phyloP scores from a whole-genome alignment of 2,888 invertebrate species.

The Andrena haemorrhoa region DNA sequence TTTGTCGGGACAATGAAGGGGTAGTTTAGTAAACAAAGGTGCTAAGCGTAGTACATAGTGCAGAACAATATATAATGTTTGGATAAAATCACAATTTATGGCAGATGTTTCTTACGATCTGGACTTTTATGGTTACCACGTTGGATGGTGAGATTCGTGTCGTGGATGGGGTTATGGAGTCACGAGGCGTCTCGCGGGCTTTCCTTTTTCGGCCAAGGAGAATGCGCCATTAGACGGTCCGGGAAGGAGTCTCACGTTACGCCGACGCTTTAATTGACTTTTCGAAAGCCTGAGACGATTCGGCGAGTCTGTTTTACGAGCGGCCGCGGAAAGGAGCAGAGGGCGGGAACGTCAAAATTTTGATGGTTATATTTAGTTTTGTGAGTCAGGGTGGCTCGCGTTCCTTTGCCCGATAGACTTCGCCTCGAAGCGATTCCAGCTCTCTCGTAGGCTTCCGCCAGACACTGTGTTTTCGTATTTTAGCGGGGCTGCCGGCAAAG shows the following conservation, averaged over 20 bases:
- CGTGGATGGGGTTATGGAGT: slow-evolving; percentile 30
- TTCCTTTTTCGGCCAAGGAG: slow-evolving; percentile 47
- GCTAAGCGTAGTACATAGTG: no score
- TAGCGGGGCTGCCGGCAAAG: no score
- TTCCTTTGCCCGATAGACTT: slow-evolving; percentile 46
- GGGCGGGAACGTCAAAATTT: slow-evolving; percentile 60
- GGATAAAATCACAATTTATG: no score
- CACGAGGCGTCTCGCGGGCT: not conserved
- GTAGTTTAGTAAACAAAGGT: not conserved
- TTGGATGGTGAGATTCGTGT: slow-evolving; percentile 21
- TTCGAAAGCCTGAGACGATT: slow-evolving; percentile 24
- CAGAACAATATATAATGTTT: no score
- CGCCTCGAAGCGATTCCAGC: slow-evolving; percentile 18
- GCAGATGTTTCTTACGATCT: not conserved
- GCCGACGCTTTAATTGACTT: slow-evolving; percentile 53
- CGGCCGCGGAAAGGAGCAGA: slow-evolving; percentile 35
- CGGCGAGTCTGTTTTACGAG: slow-evolving; percentile 35
- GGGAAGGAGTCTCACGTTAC: slow-evolving; percentile 52
- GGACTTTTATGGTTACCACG: not conserved
- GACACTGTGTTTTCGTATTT: no score
- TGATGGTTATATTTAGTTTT: slow-evolving; percentile 75
- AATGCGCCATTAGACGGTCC: slow-evolving; percentile 36
- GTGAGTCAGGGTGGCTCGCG: slow-evolving; percentile 67
- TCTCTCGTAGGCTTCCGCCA: not conserved
- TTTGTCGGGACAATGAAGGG: not conserved